Evolutionary conservation across 2,797 vertebrate species (phyloP).

Genomic region (Poeciliopsis presidionis): DNA sequence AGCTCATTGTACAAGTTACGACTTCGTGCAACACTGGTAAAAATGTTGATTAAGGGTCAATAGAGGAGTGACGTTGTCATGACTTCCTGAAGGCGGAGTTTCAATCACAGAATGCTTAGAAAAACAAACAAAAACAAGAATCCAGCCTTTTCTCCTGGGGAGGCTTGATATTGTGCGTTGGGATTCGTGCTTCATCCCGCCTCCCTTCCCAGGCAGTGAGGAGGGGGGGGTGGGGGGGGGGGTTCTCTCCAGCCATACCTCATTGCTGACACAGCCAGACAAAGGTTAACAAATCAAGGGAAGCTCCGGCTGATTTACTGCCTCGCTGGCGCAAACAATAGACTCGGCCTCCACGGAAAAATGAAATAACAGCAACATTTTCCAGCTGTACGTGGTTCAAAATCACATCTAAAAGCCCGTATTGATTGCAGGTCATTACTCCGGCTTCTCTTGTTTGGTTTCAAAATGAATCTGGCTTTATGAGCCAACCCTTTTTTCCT

Average conservation of each 20-base stretch:
- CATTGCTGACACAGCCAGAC: conserved; percentile 77
- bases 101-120: too few species aligned
- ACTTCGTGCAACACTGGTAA: too few species aligned
- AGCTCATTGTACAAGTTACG: too few species aligned
- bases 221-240: too few species aligned
- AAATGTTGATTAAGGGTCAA: too few species aligned
- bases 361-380: conserved; percentile 37
- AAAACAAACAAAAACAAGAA: too few species aligned
- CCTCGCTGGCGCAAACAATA: conserved; percentile 54
- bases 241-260: conserved; percentile 56
- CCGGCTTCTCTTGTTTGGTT: conserved; percentile 9
- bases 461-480: conserved; percentile 15
- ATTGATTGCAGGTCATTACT: conserved; percentile 39
- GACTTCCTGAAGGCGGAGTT: too few species aligned
- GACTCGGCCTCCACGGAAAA: conserved; percentile 37
- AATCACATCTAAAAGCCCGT: conserved; percentile 30
- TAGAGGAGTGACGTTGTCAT: too few species aligned
- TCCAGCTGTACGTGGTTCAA: conserved; percentile 27
- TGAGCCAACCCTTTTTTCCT: not conserved
- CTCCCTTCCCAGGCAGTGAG: conserved; percentile 21
- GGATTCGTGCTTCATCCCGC: not conserved
- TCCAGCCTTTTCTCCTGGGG: conserved; percentile 45
- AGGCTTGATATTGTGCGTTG: conserved; percentile 73
- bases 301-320: conserved; percentile 69
- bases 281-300: conserved; percentile 82